Base-by-base conservation (phyloP, 2,113 vertebrate genomes). In the Chunga burmeisteri region DNA sequence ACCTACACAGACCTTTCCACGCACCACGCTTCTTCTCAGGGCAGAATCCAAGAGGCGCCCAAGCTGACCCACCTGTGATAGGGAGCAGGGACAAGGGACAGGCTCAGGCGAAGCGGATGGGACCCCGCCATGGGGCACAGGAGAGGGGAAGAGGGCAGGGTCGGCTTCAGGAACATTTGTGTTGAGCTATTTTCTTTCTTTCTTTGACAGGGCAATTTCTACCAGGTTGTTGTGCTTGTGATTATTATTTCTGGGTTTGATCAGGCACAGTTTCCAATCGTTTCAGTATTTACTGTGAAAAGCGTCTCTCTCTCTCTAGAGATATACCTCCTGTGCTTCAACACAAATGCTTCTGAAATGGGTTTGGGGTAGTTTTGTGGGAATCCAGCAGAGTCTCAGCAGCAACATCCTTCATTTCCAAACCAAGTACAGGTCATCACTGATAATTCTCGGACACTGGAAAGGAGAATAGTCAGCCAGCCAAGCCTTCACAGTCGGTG, bases 11-110 rank as follows among this genome's bases (percentile, higher is more conserved):
- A 99, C 98, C 99, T 99, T 98, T 98, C 99, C 86, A 98, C 98
- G 81, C 99, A 99, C 98, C 99, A 99, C 88, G 96, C 96, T 38
- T 98, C 98, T 98, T 98, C 99, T 99, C 99, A 99, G 99, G 99
- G 99, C 99, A 99, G 99, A 99, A 99, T 99, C 98, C 99, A 99
- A 98, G 99, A 99, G 98, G 99, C 99, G 97, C 99, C 99, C 99
- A 99, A 99, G 98, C 98, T 99, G 98, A 99, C 99, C 97, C 99
- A 99, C 98, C 99, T 99, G 99, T 99, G 99, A 99, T 98, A 97
- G 97, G 96, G 56, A 78, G 68, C 50, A 22, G 49, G 62, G 84
- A 55, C 42, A 46, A 22, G 49, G 62, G 84, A 55, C 42, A 46
- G 67, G 72, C 75, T 59, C 66, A 58, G 17, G 85, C 32, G 44